A percentile compares a stretch with the other conserved stretches of the same genome.
phyloP scores from a whole-genome alignment of 2,113 vertebrate species.

The Aepyceros melampus region DNA sequence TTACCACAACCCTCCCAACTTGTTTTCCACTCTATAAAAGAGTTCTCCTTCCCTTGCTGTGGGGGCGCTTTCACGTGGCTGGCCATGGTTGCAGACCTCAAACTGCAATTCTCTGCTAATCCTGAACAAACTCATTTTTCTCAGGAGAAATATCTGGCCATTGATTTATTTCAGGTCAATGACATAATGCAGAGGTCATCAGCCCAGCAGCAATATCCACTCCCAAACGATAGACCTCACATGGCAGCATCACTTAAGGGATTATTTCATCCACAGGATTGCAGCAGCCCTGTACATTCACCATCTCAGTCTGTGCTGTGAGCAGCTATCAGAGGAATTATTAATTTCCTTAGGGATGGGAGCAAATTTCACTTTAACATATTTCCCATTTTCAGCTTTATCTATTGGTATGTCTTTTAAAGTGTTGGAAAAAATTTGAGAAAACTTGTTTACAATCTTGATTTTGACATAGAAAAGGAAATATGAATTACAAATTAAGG shows the following conservation, averaged over 20 bases:
- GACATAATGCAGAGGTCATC: background rate
- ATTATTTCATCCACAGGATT: too few relatives aligned
- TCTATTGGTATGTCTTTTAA: background rate
- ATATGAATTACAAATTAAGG: slow-evolving; percentile 1
- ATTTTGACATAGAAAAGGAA: background rate
- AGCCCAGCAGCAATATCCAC: too few relatives aligned
- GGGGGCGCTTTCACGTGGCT: background rate
- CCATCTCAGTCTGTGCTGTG: too few relatives aligned
- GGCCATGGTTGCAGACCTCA: background rate
- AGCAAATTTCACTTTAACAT: background rate
- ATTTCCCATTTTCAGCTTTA: background rate
- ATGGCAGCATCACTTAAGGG: background rate
- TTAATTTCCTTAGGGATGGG: background rate
- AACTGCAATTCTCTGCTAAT: background rate
- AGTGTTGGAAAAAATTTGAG: background rate
- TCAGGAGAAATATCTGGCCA: background rate
- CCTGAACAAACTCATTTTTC: background rate
- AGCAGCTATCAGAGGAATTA: background rate
- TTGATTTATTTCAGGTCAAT: background rate
- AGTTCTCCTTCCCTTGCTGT: background rate
- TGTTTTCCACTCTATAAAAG: background rate
- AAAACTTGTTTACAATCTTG: background rate
- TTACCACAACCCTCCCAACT: background rate
- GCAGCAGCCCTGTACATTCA: too few relatives aligned
- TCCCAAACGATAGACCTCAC: background rate